A percentile compares a stretch with the other conserved stretches of the same genome.
Conservation (phyloP, 1,140 invertebrate genomes). For the Cydia splendana region DNA sequence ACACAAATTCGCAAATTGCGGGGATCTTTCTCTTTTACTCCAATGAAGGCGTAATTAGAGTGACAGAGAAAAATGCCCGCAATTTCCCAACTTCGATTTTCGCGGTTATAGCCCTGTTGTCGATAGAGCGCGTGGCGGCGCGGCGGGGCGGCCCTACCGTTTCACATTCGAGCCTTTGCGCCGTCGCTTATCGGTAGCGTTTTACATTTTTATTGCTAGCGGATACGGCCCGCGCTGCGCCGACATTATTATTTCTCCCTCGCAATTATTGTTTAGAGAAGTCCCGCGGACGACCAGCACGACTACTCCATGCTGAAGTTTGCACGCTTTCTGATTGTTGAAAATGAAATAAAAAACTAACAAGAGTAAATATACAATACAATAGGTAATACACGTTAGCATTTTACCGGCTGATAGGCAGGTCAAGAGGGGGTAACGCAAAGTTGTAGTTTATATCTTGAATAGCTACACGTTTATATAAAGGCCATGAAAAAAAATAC, state of each 20-base stretch:
- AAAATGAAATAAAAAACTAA: slow-evolving; percentile 3
- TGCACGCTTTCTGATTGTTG: slow-evolving; percentile 29
- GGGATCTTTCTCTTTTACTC: too few species aligned
- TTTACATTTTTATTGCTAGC: slow-evolving; percentile 78
- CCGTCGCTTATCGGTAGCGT: slow-evolving; percentile 71
- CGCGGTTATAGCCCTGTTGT: background rate
- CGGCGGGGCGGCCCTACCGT: slow-evolving; percentile 42
- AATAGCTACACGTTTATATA: too few species aligned
- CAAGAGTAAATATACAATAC: background rate
- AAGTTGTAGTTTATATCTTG: too few species aligned
- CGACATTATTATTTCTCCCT: slow-evolving; percentile 74
- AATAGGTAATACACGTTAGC: background rate
- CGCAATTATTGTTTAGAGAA: slow-evolving; percentile 76
- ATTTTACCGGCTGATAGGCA: background rate
- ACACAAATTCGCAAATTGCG: too few species aligned
- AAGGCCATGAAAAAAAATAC: too few species aligned
- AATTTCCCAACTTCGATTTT: too few species aligned
- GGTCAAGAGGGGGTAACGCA: too few species aligned
- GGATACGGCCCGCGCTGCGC: slow-evolving; percentile 70
- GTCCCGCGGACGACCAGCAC: slow-evolving; percentile 43
- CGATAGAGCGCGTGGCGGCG: background rate
- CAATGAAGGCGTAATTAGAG: too few species aligned
- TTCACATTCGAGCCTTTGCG: slow-evolving; percentile 69
- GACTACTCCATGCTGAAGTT: slow-evolving; percentile 30
- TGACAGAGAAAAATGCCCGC: too few species aligned